Evolutionary conservation across 2,797 vertebrate genomes (phyloP), one percentile per base, ranked within the genome.

Genomic region (Uromys caudimaculatus): DNA sequence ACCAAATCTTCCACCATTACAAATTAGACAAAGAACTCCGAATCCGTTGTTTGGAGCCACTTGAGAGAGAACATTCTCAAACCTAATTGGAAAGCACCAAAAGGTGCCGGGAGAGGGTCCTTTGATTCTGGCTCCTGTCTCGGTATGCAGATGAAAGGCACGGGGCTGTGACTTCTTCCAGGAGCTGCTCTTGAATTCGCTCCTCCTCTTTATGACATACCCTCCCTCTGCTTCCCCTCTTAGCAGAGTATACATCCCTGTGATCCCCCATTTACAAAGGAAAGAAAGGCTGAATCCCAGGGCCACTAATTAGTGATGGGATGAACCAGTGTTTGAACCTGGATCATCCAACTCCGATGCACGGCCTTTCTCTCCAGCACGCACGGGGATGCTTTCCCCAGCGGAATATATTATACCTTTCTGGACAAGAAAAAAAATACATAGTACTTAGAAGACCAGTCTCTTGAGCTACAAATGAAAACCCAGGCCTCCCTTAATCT

Each of bases 381-480:
- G 2, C 92, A 85, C 44, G n/a, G 62, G 21, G 23, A 27, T 38
- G 71, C 41, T 89, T 94, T 47, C 50, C 83, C 27, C 62, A 79
- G 0, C 6, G 35, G 60, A 93, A 76, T 78, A 50, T 27, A 77
- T 58, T 81, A 44, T n/a, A 44, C 41, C 69, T 69, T 94, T 86
- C 86, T 73, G 17, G 58, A 35, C 93, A 88, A 92, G 91, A 90
- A 88, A 95, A 44, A 41, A 32, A 2, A 81, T 27, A 89, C 17
- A 35, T 4, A 84, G 52, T 38, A 38, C 77, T 78, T 92, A 79
- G 47, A 73, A 71, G 81, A 56, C 64, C 41, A 41, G 64, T 81
- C 60, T 77, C 62, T 93, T 79, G 56, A 87, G 47, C 77, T 93
- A 90, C 60, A 88, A 71, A 87, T 75, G 50, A 93, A 87, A 94